phyloP scores from a whole-genome alignment of 2,797 vertebrate genomes.

The Hydrocynus forskahlii region DNA sequence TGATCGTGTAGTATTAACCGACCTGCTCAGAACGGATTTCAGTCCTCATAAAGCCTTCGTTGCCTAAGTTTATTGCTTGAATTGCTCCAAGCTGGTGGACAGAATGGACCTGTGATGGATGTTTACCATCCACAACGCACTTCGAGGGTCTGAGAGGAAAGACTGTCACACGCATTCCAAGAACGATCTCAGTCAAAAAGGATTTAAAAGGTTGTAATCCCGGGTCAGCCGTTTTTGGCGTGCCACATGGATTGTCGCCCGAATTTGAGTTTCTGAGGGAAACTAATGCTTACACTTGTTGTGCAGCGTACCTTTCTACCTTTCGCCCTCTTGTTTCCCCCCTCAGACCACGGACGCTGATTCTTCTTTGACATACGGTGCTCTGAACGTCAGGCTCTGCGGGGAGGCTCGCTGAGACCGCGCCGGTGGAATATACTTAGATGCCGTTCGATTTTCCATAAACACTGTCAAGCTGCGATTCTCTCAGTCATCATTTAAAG shows the following conservation, averaged over 20 bases:
- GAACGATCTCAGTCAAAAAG: neutral
- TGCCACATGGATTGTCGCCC: neutral
- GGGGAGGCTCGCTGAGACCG: neutral
- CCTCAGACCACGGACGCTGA: neutral
- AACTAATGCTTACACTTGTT: neutral
- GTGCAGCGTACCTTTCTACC: neutral
- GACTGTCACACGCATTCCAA: neutral
- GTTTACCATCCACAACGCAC: neutral
- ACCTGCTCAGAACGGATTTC: neutral
- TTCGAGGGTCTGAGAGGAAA: neutral
- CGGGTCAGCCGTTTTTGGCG: neutral
- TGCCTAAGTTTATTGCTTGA: neutral
- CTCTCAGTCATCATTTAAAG: constrained; percentile 53
- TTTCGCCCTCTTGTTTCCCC: neutral
- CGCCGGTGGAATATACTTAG: neutral
- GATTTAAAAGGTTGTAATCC: neutral
- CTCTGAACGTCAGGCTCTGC: neutral
- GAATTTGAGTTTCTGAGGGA: neutral
- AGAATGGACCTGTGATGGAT: neutral
- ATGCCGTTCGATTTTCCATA: constrained; percentile 30
- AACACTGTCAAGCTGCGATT: constrained; percentile 39
- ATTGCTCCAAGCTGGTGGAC: neutral
- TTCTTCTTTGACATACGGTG: neutral
- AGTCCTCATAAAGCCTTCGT: neutral
- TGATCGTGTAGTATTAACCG: constrained; percentile 1